Conservation (phyloP, 1,140 invertebrate genomes). For the Magallana gigas region DNA sequence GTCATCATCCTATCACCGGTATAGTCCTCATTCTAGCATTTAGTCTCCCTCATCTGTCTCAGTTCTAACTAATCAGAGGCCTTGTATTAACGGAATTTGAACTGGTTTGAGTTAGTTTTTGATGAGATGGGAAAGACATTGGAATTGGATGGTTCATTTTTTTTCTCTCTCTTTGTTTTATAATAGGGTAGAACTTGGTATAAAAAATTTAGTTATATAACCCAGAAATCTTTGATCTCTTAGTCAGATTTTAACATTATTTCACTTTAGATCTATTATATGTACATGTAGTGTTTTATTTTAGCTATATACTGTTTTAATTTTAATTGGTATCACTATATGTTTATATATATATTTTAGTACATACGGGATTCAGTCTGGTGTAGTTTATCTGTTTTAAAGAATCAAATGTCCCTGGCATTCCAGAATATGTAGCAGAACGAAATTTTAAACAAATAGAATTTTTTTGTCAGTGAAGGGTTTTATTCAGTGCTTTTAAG, state of each 20-base stretch:
- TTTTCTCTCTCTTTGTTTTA: background rate
- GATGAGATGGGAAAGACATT: background rate
- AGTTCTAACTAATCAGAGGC: constrained; percentile 6
- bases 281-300: constrained; percentile 1
- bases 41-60: constrained; percentile 31
- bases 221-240: constrained; percentile 25
- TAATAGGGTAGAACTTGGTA: background rate
- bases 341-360: background rate
- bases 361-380: background rate
- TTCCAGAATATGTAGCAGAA: constrained; percentile 7
- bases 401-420: background rate
- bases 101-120: background rate
- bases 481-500: constrained; percentile 3
- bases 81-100: background rate
- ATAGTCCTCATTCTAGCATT: constrained; percentile 18
- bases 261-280: background rate
- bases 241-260: constrained; percentile 32
- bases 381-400: background rate
- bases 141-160: background rate
- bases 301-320: constrained; percentile 4
- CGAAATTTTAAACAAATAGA: constrained; percentile 9
- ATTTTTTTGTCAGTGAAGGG: constrained; percentile 8
- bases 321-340: background rate
- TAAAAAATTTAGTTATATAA: constrained; percentile 6
- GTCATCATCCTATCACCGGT: background rate